These are phyloP conservation scores for Paralvinella palmiformis DNA, from an alignment of 1,140 invertebrate genomes.

Conservation along the genomic window DNA sequence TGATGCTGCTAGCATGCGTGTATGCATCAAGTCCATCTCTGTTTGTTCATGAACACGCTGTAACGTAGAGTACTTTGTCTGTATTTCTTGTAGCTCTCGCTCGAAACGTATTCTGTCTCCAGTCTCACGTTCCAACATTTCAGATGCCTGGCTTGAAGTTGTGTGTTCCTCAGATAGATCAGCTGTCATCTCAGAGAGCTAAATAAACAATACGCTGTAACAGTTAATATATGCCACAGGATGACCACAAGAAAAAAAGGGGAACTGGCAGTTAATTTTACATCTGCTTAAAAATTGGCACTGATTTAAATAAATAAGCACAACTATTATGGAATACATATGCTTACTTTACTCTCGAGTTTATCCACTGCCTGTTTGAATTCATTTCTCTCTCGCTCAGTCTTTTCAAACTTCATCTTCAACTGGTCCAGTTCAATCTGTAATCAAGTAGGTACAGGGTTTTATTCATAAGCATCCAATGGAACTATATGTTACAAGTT, in stretches of 20 bases:
- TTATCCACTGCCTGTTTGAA: slow-evolving; percentile 83
- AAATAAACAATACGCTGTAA: slow-evolving; percentile 25
- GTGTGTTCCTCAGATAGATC: slow-evolving; percentile 87
- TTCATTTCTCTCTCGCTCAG: slow-evolving; percentile 75
- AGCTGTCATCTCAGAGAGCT: slow-evolving; percentile 85
- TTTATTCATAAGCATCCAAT: too few relatives aligned
- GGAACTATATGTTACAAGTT: too few relatives aligned
- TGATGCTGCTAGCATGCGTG: slow-evolving; percentile 57
- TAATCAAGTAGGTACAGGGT: slow-evolving; percentile 29
- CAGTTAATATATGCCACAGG: background rate
- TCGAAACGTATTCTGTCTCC: slow-evolving; percentile 60
- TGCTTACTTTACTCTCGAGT: slow-evolving; percentile 84
- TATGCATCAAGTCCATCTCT: slow-evolving; percentile 78
- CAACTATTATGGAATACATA: too few relatives aligned
- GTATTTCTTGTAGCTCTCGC: slow-evolving; percentile 75
- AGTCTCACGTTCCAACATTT: slow-evolving; percentile 78
- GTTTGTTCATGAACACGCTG: slow-evolving; percentile 73
- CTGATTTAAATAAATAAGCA: too few relatives aligned
- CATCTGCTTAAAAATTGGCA: too few relatives aligned
- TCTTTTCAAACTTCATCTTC: slow-evolving; percentile 72
- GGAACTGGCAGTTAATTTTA: too few relatives aligned
- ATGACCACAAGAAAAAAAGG: too few relatives aligned
- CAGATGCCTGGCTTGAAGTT: slow-evolving; percentile 76
- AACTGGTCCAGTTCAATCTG: slow-evolving; percentile 82
- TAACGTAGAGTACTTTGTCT: slow-evolving; percentile 47